Base-by-base conservation (phyloP, 92 coral and sea anemone genomes). In the Porites rus region DNA sequence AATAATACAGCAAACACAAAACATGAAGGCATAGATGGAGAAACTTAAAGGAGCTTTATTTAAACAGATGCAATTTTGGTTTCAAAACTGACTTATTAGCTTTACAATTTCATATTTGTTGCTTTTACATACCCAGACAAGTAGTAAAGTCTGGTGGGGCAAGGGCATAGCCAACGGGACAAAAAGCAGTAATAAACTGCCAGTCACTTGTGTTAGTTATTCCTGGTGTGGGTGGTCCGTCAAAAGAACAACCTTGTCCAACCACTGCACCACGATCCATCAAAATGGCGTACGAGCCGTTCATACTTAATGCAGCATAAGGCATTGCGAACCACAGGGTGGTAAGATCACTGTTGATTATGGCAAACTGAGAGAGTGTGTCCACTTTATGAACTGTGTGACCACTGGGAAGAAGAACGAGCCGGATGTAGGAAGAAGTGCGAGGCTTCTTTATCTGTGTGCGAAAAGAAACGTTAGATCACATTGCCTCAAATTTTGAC, bases 221-320 rank as follows among this genome's bases (percentile, higher is more conserved):
- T 20, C 93, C 93, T 9, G 90, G 88, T 52, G 90, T 90, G 1
- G 93, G 93, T 24, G 90, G 93, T 8, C 93, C 93, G 68, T 86
- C 93, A 20, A 68, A 76, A 7, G 93, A 86, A 70, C 93, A 90
- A 1, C 93, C 93, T 1, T 24, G 43, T 28, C 93, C 93, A 51
- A 90, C 93, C n/a, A 90, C 93, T 10, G 93, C 85, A n/a, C 93
- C 93, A 6, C 14, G 70, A 18, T 90, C 93, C 17, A 90, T 76
- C 54, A 86, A 20, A 74, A 90, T 81, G 43, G 87, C 78, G 80
- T 90, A 90, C 5, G 76, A 73, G 6, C 93, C 93, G 7, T 43
- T 82, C 93, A 90, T 90, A 46, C 90, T 90, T 76, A 90, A 52
- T 59, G 84, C 85, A 2, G 86, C 87, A 7, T 68, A 61, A 14